Evolutionary conservation across 2,113 vertebrate species (phyloP).

Genomic region (Sigmodon hispidus): DNA sequence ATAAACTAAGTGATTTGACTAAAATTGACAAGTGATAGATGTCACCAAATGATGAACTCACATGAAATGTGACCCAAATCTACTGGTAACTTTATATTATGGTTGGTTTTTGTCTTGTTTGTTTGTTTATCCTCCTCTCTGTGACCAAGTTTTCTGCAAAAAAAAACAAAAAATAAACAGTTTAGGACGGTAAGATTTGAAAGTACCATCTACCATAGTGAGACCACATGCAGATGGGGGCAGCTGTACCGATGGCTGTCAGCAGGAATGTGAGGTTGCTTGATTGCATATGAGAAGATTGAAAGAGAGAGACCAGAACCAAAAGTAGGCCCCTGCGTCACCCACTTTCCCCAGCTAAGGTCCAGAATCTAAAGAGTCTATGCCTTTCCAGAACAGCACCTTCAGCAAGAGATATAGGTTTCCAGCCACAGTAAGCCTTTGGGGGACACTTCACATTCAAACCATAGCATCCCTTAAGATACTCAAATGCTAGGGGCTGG

Average conservation of each 20-base stretch:
- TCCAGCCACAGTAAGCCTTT: background rate
- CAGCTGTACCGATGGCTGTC: too few species aligned
- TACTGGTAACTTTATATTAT: background rate
- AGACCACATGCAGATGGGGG: too few species aligned
- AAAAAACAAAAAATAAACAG: background rate
- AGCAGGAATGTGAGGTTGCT: background rate
- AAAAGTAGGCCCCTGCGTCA: background rate
- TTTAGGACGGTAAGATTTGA: background rate
- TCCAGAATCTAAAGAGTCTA: background rate
- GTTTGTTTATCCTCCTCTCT: background rate
- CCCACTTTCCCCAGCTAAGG: background rate
- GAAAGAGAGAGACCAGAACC: background rate
- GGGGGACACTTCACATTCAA: background rate
- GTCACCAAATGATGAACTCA: slow-evolving; percentile 82
- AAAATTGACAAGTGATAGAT: slow-evolving; percentile 84
- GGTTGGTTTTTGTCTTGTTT: slow-evolving; percentile 26
- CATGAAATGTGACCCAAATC: slow-evolving; percentile 82
- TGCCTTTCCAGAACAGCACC: background rate
- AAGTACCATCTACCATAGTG: background rate
- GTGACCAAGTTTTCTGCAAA: background rate
- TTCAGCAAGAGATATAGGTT: background rate
- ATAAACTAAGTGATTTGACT: slow-evolving; percentile 84
- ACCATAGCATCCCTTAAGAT: background rate
- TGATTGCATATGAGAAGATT: too few species aligned
- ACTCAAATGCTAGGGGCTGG: background rate